Base-by-base conservation (phyloP, 1,140 invertebrate genomes). In the Rhagoletis zephyria region DNA sequence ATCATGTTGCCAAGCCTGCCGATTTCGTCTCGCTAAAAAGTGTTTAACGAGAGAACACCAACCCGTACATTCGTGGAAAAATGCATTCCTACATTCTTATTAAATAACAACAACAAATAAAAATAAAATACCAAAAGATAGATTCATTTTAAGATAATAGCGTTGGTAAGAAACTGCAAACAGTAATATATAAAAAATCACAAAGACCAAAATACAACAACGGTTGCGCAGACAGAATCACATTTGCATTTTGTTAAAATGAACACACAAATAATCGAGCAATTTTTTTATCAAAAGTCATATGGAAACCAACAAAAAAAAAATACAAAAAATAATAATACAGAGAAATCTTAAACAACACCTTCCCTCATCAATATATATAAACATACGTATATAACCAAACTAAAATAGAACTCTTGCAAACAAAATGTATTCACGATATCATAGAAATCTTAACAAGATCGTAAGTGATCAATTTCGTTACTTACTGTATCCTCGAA, bases 191-290 rank as follows among this genome's bases (percentile, higher is more conserved):
- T 60, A 63, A 61, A 59, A 67, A 70, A 40, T 59, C 30, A 70
- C 70, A 14, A 65, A 87, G 48, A 65, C 4, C 64, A 85, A 85
- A 85, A 92, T 89, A 90, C 59, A 70, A n/a, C 64, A 7, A 65
- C 4, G 61, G 59, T 74, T 70, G 56, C 64, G 19, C 42, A 74
- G 81, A 61, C 14, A 77, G 16, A 61, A 77, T n/a, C n/a, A n/a
- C n/a, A n/a, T n/a, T n/a, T n/a, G n/a, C n/a, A n/a, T n/a, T n/a
- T n/a, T n/a, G 56, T 45, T 10, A 56, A 77, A 59, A 86, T n/a
- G 85, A 87, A 85, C 65, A 85, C 70, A 40, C 40, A 59, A 85
- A 85, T 19, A 85, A 48, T n/a, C n/a, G n/a, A n/a, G n/a, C n/a
- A n/a, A n/a, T n/a, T n/a, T n/a, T n/a, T n/a, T n/a, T 85, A 64